Percentiles rank a stretch among this genome's conserved stretches.
These are phyloP conservation scores for Philereme transversata DNA, from an alignment of 2,888 invertebrate species.

Conservation along the genomic window DNA sequence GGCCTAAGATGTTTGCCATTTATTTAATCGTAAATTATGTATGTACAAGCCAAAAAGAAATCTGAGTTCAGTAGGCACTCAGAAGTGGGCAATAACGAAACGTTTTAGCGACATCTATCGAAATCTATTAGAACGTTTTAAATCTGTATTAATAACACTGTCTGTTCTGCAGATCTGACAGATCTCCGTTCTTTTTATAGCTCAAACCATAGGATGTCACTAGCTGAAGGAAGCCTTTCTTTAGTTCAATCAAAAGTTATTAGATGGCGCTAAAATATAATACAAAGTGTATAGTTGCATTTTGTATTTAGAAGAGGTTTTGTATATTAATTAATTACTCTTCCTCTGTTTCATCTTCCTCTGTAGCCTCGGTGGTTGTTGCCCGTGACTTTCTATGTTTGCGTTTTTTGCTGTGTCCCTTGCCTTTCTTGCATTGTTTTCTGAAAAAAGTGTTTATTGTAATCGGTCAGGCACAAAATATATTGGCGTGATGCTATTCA, in stretches of 20 bases:
- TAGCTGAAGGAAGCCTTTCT: background rate
- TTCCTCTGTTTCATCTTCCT: slow-evolving; percentile 55
- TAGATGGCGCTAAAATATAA: slow-evolving; percentile 14
- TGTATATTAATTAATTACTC: slow-evolving; percentile 28
- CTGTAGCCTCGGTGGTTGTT: slow-evolving; percentile 48
- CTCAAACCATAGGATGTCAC: slow-evolving; percentile 14
- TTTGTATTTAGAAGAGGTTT: background rate
- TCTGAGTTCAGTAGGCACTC: no score
- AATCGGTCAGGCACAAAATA: no score
- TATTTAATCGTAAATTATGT: no score
- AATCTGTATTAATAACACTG: background rate
- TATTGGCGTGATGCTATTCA: no score
- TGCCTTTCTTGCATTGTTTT: slow-evolving; percentile 51
- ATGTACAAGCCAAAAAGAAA: no score
- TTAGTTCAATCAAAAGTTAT: slow-evolving; percentile 1
- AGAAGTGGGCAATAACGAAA: no score
- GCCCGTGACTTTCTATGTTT: slow-evolving; percentile 48
- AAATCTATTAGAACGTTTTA: background rate
- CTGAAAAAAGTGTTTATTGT: background rate
- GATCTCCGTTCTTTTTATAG: background rate
- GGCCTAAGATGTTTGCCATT: no score
- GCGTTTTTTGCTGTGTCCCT: slow-evolving; percentile 55
- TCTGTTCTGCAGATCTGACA: background rate
- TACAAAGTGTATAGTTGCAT: background rate
- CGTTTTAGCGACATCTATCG: slow-evolving; percentile 8